These are phyloP conservation scores for Helarctos malayanus DNA, from an alignment of 2,797 vertebrate species.

Conservation along the genomic window DNA sequence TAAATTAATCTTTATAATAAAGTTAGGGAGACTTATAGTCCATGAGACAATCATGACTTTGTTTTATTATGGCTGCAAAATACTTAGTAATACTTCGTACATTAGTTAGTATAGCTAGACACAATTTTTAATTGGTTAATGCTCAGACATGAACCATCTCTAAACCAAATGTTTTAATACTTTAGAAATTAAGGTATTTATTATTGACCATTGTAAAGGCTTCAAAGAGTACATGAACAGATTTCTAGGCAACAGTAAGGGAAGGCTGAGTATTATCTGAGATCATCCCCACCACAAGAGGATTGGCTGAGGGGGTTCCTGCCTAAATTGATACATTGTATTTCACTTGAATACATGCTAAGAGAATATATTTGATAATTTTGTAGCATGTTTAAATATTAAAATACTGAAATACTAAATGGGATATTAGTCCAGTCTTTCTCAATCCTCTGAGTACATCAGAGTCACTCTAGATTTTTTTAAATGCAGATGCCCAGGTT, in stretches of 20 bases:
- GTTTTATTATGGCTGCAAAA: constrained; percentile 2
- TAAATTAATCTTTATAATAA: constrained; percentile 49
- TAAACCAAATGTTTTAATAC: not conserved
- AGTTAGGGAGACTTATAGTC: not conserved
- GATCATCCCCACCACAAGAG: not conserved
- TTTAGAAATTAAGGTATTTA: constrained; percentile 29
- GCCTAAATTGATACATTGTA: not conserved
- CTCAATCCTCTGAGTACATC: not conserved
- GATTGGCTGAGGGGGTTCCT: not conserved
- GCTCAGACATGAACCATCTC: not conserved
- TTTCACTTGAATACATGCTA: constrained; percentile 51
- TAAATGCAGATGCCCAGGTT: not conserved
- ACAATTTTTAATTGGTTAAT: constrained; percentile 40
- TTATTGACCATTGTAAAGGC: not conserved
- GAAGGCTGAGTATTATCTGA: not conserved
- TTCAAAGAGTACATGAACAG: not conserved
- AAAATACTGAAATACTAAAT: not conserved
- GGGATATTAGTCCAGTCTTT: not conserved
- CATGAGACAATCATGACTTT: not conserved
- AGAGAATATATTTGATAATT: constrained; percentile 26
- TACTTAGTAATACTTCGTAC: not conserved
- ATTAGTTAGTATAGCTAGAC: not conserved
- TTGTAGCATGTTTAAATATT: constrained; percentile 5
- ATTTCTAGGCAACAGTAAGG: not conserved
- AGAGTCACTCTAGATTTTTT: not conserved